These are phyloP conservation scores for Cephalopachus bancanus DNA, from an alignment of 2,797 vertebrate species.

Conservation along the genomic window DNA sequence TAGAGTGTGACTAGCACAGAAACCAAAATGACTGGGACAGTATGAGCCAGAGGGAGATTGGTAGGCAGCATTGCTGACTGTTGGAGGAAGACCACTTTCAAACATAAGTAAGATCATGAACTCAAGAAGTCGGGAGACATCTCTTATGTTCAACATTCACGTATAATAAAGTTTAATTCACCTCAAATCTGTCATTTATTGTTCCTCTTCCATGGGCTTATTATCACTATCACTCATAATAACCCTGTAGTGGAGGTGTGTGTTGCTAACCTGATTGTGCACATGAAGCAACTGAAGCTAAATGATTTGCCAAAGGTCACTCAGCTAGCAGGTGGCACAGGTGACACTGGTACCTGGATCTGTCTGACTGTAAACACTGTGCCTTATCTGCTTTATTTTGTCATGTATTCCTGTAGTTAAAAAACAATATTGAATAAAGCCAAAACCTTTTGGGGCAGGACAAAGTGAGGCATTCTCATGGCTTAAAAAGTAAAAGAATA, in stretches of 20 bases:
- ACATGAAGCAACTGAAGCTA: not conserved
- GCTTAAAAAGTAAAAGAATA: not conserved
- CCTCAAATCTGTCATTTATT: not conserved
- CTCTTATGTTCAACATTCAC: not conserved
- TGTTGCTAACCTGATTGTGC: not conserved
- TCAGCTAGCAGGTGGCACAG: not conserved
- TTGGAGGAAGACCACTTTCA: not conserved
- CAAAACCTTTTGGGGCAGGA: not conserved
- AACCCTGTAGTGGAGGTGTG: not conserved
- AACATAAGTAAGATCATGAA: not conserved
- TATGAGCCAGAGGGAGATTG: not conserved
- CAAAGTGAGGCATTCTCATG: not conserved
- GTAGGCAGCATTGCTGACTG: not conserved
- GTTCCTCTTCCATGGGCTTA: not conserved
- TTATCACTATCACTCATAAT: not conserved
- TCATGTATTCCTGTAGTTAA: not conserved
- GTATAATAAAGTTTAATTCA: not conserved
- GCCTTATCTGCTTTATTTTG: slow-evolving; percentile 4
- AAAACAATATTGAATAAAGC: slow-evolving; percentile 15
- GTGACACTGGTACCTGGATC: not conserved
- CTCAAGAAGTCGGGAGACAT: not conserved
- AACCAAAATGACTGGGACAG: not conserved
- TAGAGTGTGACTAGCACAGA: not conserved
- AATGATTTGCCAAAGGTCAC: not conserved
- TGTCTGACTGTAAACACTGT: not conserved